phyloP scores from a whole-genome alignment of 2,113 vertebrate species.

The Isurus oxyrinchus region DNA sequence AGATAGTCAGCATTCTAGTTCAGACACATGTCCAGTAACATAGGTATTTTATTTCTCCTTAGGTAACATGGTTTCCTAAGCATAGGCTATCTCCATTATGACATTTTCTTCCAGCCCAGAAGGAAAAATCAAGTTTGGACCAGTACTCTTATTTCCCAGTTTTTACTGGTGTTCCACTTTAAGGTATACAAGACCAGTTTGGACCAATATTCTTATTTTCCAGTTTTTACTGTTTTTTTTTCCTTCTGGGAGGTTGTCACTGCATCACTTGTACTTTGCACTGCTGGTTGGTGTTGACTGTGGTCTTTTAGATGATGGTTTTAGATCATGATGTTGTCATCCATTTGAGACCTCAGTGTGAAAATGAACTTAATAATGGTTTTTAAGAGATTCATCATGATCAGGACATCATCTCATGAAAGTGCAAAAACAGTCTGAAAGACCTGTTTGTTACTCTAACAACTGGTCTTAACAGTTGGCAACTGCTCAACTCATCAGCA shows the following conservation, averaged over 20 bases:
- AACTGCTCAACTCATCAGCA: constrained; percentile 22
- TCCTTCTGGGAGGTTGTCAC: neutral
- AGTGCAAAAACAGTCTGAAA: neutral
- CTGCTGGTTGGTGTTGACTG: neutral
- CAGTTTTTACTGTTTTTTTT: too few relatives aligned
- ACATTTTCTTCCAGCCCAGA: neutral
- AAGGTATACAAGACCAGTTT: too few relatives aligned
- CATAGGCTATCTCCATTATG: neutral
- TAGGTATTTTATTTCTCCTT: neutral
- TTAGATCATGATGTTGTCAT: neutral
- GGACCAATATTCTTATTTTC: too few relatives aligned
- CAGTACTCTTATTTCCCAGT: too few relatives aligned
- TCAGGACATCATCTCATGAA: neutral
- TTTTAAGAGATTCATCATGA: neutral
- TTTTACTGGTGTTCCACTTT: too few relatives aligned
- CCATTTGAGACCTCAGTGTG: neutral
- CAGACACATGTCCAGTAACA: neutral
- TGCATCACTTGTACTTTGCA: neutral
- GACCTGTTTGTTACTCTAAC: neutral
- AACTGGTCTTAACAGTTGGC: constrained; percentile 25
- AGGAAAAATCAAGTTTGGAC: too few relatives aligned
- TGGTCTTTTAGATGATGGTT: neutral
- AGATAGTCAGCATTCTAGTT: neutral
- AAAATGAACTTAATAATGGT: neutral
- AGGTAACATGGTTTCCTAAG: neutral